These are phyloP conservation scores for Excalfactoria chinensis DNA, from an alignment of 2,113 vertebrate species.

Conservation along the genomic window DNA sequence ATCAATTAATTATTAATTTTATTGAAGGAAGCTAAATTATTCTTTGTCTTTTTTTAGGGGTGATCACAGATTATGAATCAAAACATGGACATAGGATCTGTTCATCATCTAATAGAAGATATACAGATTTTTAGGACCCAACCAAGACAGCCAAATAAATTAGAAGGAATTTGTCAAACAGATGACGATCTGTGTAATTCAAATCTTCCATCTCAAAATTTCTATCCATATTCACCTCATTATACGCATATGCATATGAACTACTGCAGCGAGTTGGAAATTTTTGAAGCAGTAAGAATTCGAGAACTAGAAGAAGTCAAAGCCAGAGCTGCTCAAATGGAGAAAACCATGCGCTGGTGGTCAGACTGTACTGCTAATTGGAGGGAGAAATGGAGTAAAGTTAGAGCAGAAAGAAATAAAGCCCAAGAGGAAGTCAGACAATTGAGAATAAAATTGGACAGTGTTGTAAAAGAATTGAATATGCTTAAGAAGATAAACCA, in stretches of 20 bases:
- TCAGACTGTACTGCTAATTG: conserved; percentile 80
- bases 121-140: not conserved
- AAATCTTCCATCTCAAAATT: not conserved
- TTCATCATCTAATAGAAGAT: conserved; percentile 63
- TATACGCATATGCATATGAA: not conserved
- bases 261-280: conserved; percentile 60
- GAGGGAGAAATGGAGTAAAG: conserved; percentile 82
- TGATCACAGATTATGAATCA: not conserved
- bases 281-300: conserved; percentile 66
- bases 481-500: conserved; percentile 68
- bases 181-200: not conserved
- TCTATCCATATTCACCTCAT: not conserved
- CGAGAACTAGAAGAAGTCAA: conserved; percentile 76
- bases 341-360: conserved; percentile 84
- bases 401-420: conserved; percentile 77
- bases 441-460: conserved; percentile 69
- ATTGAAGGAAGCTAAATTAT: not conserved
- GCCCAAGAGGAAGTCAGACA: conserved; percentile 75
- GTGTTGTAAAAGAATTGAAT: conserved; percentile 66
- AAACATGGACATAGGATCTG: conserved; percentile 37
- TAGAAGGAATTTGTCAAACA: not conserved
- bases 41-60: conserved; percentile 45
- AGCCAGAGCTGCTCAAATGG: conserved; percentile 80
- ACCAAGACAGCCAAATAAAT: not conserved
- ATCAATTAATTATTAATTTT: not conserved